phyloP scores from a whole-genome alignment of 2,888 invertebrate genomes.

The Sericinus montela region DNA sequence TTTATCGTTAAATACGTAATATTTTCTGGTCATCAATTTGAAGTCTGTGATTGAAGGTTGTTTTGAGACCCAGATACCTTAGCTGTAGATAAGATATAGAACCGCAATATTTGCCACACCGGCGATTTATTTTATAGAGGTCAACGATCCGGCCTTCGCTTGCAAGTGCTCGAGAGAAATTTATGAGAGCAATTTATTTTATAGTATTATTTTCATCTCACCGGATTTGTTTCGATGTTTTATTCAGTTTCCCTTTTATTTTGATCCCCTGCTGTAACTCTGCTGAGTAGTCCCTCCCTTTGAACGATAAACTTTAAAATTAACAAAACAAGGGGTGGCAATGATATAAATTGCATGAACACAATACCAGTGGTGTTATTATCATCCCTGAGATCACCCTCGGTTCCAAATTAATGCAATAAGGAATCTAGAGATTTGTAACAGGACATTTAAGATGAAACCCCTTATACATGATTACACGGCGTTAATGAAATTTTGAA shows the following conservation, averaged over 20 bases:
- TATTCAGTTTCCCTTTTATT: not conserved
- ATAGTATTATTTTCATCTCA: not conserved
- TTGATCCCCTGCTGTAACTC: not conserved
- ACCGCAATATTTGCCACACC: not conserved
- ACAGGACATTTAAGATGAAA: not conserved
- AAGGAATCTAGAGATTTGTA: not conserved
- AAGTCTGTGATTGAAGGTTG: not conserved
- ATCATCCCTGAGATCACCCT: not conserved
- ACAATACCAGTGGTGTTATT: not conserved
- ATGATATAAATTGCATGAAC: not conserved
- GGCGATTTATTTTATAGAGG: not conserved
- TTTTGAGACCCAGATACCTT: not conserved
- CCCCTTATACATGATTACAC: not conserved
- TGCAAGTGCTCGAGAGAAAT: not conserved
- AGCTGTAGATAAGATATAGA: not conserved
- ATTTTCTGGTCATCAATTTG: not conserved
- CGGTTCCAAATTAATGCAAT: not conserved
- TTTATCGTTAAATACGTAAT: too few relatives aligned
- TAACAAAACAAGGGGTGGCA: not conserved
- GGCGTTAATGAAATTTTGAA: too few relatives aligned
- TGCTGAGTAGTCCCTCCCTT: not conserved
- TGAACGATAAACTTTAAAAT: not conserved
- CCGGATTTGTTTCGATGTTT: not conserved
- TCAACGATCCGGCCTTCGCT: not conserved
- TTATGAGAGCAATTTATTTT: conserved; percentile 1